phyloP scores from a whole-genome alignment of 2,797 vertebrate species.

The Sebastes aleutianus region DNA sequence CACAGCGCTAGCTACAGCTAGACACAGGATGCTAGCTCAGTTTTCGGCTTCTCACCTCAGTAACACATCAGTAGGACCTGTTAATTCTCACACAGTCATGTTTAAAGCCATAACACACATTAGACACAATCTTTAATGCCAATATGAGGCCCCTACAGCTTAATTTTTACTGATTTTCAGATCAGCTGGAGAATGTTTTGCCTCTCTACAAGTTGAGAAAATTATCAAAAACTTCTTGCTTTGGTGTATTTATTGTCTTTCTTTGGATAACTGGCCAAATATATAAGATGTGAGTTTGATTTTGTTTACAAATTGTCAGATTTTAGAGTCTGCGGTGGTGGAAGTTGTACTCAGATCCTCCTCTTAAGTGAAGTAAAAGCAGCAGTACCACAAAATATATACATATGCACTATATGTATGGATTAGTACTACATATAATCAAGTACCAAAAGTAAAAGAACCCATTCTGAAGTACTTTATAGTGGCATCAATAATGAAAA shows the following conservation, averaged over 20 bases:
- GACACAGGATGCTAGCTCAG: constrained; percentile 44
- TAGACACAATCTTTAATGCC: rapidly evolving
- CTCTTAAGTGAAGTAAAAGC: not conserved
- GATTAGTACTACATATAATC: not conserved
- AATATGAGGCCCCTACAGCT: rapidly evolving
- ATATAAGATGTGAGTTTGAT: not conserved
- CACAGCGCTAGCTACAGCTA: not conserved
- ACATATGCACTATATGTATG: too few species aligned
- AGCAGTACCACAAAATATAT: not conserved
- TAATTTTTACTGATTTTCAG: too few species aligned
- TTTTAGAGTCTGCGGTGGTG: not conserved
- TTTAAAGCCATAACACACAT: not conserved
- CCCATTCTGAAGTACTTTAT: not conserved
- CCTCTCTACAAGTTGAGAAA: too few species aligned
- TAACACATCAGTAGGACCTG: not conserved
- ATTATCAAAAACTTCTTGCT: not conserved
- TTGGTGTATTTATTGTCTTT: not conserved
- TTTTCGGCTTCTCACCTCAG: not conserved
- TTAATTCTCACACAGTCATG: not conserved
- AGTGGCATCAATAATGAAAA: too few species aligned
- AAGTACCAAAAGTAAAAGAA: not conserved
- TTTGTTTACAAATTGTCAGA: not conserved
- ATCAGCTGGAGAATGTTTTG: too few species aligned
- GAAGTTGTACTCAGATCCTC: not conserved
- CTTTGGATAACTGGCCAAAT: not conserved